phyloP scores from a whole-genome alignment of 2,797 vertebrate genomes.

The Syngnathus acus region DNA sequence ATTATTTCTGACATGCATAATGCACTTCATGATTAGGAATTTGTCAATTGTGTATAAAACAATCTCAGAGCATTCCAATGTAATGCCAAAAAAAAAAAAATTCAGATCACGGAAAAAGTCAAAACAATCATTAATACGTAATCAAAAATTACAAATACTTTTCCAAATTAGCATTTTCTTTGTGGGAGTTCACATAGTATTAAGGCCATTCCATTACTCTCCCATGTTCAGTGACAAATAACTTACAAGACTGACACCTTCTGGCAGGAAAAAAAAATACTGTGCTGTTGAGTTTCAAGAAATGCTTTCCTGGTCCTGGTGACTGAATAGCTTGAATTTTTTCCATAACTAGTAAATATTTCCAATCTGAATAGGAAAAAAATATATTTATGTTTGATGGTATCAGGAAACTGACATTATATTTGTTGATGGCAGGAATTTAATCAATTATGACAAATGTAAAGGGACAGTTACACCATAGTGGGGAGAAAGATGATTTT shows the following conservation, averaged over 20 bases:
- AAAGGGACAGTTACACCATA: too few relatives aligned
- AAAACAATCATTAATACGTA: not conserved
- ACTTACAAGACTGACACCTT: conserved; percentile 50
- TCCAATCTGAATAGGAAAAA: not conserved
- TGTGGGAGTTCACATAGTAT: not conserved
- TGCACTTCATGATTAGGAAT: not conserved
- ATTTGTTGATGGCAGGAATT: too few relatives aligned
- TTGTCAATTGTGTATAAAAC: not conserved
- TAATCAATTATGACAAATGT: too few relatives aligned
- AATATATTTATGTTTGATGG: too few relatives aligned
- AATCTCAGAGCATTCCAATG: not conserved
- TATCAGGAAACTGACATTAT: too few relatives aligned
- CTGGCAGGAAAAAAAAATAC: conserved; percentile 46
- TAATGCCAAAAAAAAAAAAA: too few relatives aligned
- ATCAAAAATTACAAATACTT: not conserved
- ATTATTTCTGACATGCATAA: conserved; percentile 22
- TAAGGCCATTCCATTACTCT: not conserved
- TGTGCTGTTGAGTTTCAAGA: not conserved
- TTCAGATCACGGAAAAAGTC: not conserved
- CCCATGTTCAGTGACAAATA: not conserved
- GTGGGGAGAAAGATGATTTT: too few relatives aligned
- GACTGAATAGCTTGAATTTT: not conserved
- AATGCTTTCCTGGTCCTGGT: not conserved
- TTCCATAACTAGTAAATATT: not conserved
- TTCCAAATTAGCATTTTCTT: not conserved